Conservation (phyloP, 2,113 vertebrate species). For the Spea multiplicata region DNA sequence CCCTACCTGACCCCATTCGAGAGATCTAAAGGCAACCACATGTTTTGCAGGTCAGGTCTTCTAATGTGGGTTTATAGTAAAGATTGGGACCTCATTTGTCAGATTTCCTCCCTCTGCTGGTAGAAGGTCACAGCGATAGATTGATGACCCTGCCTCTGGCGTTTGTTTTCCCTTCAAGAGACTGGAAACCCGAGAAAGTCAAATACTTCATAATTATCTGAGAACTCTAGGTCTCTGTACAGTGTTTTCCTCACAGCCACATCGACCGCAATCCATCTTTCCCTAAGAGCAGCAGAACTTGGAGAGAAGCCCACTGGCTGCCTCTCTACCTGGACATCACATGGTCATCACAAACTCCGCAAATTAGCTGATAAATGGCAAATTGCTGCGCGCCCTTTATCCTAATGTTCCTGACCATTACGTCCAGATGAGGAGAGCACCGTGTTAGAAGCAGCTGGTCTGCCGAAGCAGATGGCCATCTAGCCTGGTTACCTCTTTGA, state of each 20-base stretch:
- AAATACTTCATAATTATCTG: conserved; percentile 46
- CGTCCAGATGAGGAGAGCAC: neutral
- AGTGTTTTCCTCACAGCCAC: conserved; percentile 3
- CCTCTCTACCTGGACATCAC: neutral
- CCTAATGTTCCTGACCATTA: neutral
- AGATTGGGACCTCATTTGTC: conserved; percentile 12
- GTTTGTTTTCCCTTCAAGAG: conserved; percentile 39
- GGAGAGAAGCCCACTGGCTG: neutral
- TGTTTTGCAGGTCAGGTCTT: neutral
- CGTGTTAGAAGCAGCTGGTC: neutral
- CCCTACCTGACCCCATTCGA: neutral
- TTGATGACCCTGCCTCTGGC: conserved; percentile 23
- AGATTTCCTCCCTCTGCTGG: neutral
- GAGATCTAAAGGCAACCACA: neutral
- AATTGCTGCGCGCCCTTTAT: neutral
- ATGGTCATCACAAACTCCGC: neutral
- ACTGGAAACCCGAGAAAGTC: conserved; percentile 40
- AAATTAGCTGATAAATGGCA: conserved; percentile 7
- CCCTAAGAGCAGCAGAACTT: conserved; percentile 14
- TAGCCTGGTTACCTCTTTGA: neutral
- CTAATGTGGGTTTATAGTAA: conserved; percentile 10
- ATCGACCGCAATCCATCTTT: conserved; percentile 30
- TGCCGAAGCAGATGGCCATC: neutral
- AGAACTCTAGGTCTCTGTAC: conserved; percentile 7
- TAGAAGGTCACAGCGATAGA: conserved; percentile 33